Conservation (phyloP, 2,113 vertebrate species). For the Drymodes brunneopygia region DNA sequence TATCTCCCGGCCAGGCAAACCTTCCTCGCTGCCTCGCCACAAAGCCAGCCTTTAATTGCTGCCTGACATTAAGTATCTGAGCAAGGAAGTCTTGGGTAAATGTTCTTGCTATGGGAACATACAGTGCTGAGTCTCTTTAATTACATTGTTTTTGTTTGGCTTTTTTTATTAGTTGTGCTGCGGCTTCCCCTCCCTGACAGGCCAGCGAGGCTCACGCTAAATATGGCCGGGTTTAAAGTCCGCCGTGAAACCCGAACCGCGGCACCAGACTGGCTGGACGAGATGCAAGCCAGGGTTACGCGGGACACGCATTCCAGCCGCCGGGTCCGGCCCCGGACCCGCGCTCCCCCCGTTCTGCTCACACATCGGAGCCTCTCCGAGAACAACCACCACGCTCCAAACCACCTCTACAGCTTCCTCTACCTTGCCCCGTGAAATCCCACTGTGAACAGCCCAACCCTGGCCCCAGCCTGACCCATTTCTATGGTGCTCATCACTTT, state of each 20-base stretch:
- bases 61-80: slow-evolving; percentile 31
- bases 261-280: slow-evolving; percentile 91
- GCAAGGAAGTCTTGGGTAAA: slow-evolving; percentile 49
- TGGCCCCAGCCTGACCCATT: neutral
- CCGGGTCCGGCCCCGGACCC: slow-evolving; percentile 41
- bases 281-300: slow-evolving; percentile 71
- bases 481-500: neutral
- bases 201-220: slow-evolving; percentile 74
- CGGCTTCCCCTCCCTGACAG: slow-evolving; percentile 48
- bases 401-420: neutral
- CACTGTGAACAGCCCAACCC: neutral
- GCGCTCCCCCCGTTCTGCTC: neutral
- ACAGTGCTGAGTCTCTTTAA: slow-evolving; percentile 68
- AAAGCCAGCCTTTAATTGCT: slow-evolving; percentile 25
- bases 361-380: neutral
- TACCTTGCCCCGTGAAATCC: neutral
- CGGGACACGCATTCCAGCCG: slow-evolving; percentile 72
- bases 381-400: neutral
- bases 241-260: slow-evolving; percentile 82
- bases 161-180: slow-evolving; percentile 60
- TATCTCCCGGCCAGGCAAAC: neutral
- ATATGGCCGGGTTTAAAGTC: slow-evolving; percentile 81
- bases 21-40: neutral
- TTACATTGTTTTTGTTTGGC: slow-evolving; percentile 68
- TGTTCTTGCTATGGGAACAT: slow-evolving; percentile 64